Percentiles rank a stretch among this genome's conserved stretches.
Evolutionary conservation across 2,797 vertebrate species (phyloP).

Genomic region (Lithobates sylvaticus): DNA sequence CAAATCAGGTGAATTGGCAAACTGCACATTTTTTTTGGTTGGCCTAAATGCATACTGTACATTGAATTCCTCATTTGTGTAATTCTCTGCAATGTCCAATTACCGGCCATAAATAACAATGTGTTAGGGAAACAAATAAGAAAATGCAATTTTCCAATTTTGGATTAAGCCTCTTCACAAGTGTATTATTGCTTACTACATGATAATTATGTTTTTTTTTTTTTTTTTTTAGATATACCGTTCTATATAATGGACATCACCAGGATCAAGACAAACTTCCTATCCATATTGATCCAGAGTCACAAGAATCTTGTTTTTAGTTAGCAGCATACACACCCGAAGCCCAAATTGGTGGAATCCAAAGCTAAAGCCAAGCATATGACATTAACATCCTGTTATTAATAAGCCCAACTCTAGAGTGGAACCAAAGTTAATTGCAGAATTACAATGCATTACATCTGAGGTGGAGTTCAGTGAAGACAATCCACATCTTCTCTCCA

Average conservation of each 20-base stretch:
- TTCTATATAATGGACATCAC: conserved; percentile 87
- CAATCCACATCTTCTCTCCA: conserved; percentile 30
- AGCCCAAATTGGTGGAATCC: neutral
- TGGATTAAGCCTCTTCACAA: neutral
- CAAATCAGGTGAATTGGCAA: neutral
- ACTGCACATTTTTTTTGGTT: too few relatives aligned
- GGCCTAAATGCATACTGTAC: too few relatives aligned
- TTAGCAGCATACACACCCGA: conserved; percentile 9
- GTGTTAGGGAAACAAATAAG: neutral
- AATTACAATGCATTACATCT: neutral
- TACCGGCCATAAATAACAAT: too few relatives aligned
- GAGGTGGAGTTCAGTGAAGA: neutral
- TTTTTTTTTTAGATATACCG: conserved; percentile 82
- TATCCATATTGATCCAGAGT: conserved; percentile 85
- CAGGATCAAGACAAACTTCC: conserved; percentile 85
- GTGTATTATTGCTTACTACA: neutral
- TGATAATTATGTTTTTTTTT: conserved; percentile 14
- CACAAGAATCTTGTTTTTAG: conserved; percentile 93
- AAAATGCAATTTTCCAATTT: neutral
- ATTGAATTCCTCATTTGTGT: too few relatives aligned
- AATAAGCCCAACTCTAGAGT: neutral
- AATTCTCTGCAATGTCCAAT: too few relatives aligned
- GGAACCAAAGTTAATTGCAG: conserved; percentile 48
- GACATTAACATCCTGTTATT: neutral
- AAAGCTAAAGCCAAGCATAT: neutral